Evolutionary conservation across 2,888 invertebrate species (phyloP).

Genomic region (Catocala fraxini): DNA sequence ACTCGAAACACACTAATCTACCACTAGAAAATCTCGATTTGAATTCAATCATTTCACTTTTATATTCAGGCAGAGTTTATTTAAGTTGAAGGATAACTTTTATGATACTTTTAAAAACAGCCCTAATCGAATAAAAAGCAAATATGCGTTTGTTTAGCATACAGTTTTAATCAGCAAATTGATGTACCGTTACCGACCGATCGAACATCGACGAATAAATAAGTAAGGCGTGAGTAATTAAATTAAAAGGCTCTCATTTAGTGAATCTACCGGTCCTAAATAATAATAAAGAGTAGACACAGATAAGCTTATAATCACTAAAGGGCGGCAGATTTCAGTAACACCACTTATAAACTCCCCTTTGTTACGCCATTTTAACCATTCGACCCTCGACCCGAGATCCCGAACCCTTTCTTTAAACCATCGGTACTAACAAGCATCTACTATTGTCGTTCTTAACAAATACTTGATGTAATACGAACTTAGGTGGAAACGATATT

Average conservation of each 20-base stretch:
- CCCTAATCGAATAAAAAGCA: no score
- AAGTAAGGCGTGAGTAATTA: conserved; percentile 35
- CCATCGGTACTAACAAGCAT: conserved; percentile 36
- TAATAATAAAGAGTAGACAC: conserved; percentile 53
- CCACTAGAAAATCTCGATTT: no score
- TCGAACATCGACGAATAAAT: conserved; percentile 21
- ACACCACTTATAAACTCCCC: conserved; percentile 58
- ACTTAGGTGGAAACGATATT: conserved; percentile 32
- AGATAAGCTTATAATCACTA: conserved; percentile 57
- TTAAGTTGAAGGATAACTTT: no score
- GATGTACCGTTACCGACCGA: conserved; percentile 23
- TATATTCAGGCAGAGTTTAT: no score
- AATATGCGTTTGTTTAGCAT: conserved; percentile 1
- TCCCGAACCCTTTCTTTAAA: conserved; percentile 46
- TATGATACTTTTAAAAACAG: no score
- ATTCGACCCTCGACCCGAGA: conserved; percentile 46
- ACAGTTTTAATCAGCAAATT: conserved; percentile 38
- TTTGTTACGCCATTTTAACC: conserved; percentile 56
- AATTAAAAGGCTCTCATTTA: conserved; percentile 22
- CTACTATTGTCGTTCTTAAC: conserved; percentile 42
- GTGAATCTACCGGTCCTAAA: conserved; percentile 37
- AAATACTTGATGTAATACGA: conserved; percentile 50
- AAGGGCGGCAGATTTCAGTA: conserved; percentile 55
- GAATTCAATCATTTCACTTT: no score
- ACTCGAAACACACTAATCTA: no score